These are phyloP conservation scores for Pheucticus melanocephalus DNA, from an alignment of 2,113 vertebrate species.

Conservation along the genomic window DNA sequence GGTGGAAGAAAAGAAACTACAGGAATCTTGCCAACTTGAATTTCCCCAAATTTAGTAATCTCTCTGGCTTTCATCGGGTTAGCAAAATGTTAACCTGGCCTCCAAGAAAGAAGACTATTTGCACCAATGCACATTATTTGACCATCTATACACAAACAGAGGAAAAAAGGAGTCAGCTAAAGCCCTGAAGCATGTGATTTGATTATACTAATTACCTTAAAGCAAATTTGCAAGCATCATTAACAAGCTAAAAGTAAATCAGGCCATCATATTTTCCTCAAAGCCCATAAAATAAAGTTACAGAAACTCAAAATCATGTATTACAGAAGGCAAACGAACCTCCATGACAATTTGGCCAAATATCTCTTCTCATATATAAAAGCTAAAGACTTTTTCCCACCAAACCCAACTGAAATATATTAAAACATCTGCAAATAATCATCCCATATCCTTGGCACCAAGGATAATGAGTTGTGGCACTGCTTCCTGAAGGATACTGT, in stretches of 20 bases:
- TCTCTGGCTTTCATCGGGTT: not conserved
- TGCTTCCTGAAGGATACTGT: not conserved
- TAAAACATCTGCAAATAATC: not conserved
- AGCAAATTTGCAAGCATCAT: slow-evolving; percentile 13
- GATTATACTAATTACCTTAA: not conserved
- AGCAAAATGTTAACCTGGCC: not conserved
- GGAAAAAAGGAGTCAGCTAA: not conserved
- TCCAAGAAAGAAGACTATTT: not conserved
- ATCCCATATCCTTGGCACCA: not conserved
- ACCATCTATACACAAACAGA: not conserved
- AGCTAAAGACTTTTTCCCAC: not conserved
- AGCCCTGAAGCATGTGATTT: not conserved
- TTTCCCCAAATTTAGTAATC: not conserved
- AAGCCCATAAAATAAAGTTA: not conserved
- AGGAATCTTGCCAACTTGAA: not conserved
- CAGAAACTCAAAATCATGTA: not conserved
- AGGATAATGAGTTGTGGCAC: not conserved
- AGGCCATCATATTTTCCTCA: not conserved
- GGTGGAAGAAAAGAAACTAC: not conserved
- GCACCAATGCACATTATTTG: not conserved
- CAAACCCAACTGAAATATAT: not conserved
- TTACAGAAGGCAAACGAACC: not conserved
- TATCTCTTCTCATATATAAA: not conserved
- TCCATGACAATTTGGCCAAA: not conserved
- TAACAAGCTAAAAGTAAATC: not conserved